A percentile compares a stretch with the other conserved stretches of the same genome.
These are phyloP conservation scores for Acipenser transmontanus DNA, from an alignment of 2,797 vertebrate genomes.

Conservation along the genomic window DNA sequence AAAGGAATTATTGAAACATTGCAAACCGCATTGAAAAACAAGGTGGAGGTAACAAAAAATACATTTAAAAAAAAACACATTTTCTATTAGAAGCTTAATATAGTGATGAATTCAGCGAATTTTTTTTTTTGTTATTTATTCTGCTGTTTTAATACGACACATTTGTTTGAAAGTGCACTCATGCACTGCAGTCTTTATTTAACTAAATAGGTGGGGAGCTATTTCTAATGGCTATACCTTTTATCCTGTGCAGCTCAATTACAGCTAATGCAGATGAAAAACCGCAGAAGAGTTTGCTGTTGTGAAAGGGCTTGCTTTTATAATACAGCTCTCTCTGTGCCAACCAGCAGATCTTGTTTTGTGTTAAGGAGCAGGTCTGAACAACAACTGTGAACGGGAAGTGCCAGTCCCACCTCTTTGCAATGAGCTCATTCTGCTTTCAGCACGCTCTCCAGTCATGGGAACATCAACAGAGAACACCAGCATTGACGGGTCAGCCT, in stretches of 20 bases:
- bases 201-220: slow-evolving; percentile 60
- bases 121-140: slow-evolving; percentile 27
- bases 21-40: no score
- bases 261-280: slow-evolving; percentile 24
- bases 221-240: slow-evolving; percentile 28
- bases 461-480: neutral
- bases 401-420: neutral
- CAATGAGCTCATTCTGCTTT: slow-evolving; percentile 5
- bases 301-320: slow-evolving; percentile 17
- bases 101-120: no score
- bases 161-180: slow-evolving; percentile 19
- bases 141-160: slow-evolving; percentile 35
- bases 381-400: slow-evolving; percentile 25
- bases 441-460: neutral
- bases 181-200: slow-evolving; percentile 7
- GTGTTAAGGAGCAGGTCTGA: slow-evolving; percentile 15
- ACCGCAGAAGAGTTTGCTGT: slow-evolving; percentile 16
- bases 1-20: no score
- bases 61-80: no score
- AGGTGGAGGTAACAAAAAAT: no score
- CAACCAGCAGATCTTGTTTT: slow-evolving; percentile 8
- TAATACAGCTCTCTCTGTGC: slow-evolving; percentile 14
- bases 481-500: neutral
- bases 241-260: slow-evolving; percentile 26
- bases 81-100: no score